Percentiles rank a stretch among this genome's conserved stretches.
Conservation (phyloP, 2,888 invertebrate species). For the Stegana nigrithorax region DNA sequence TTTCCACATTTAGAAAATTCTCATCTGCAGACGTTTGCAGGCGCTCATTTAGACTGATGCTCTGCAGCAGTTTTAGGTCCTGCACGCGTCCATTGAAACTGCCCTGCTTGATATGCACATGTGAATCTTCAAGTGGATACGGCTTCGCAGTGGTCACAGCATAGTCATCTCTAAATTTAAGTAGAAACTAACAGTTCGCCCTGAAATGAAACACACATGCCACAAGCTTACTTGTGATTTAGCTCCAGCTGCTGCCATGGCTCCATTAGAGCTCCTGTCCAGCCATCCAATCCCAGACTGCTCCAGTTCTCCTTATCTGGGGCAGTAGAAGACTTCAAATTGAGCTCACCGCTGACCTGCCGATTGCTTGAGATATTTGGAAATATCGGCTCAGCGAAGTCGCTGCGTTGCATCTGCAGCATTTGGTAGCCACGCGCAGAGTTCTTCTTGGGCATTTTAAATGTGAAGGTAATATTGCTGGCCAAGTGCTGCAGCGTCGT, state of each 20-base stretch:
- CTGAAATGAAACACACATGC: too few species aligned
- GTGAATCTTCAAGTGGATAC: conserved; percentile 41
- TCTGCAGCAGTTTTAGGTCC: conserved; percentile 40
- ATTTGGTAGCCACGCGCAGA: conserved; percentile 32
- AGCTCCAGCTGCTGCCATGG: conserved; percentile 36
- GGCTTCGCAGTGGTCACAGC: background rate
- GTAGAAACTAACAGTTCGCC: too few species aligned
- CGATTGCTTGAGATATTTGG: conserved; percentile 54
- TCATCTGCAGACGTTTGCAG: conserved; percentile 24
- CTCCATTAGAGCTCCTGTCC: conserved; percentile 53
- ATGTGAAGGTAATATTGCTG: conserved; percentile 53
- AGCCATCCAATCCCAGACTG: conserved; percentile 61
- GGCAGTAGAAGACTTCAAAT: too few species aligned
- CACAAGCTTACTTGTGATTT: conserved; percentile 40
- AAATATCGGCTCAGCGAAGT: conserved; percentile 61
- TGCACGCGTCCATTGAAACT: conserved; percentile 43
- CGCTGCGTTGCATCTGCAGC: conserved; percentile 54
- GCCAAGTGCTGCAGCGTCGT: conserved; percentile 40
- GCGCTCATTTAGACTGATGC: conserved; percentile 14
- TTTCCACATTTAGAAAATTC: conserved; percentile 42
- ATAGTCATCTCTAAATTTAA: background rate
- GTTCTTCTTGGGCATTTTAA: conserved; percentile 50
- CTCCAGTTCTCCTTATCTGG: conserved; percentile 50
- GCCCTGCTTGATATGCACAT: conserved; percentile 35
- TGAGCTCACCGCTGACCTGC: too few species aligned